Percentiles rank a stretch among this genome's conserved stretches.
phyloP scores from a whole-genome alignment of 53 echinoderm and acorn worm species.

The Glandiceps talaboti region DNA sequence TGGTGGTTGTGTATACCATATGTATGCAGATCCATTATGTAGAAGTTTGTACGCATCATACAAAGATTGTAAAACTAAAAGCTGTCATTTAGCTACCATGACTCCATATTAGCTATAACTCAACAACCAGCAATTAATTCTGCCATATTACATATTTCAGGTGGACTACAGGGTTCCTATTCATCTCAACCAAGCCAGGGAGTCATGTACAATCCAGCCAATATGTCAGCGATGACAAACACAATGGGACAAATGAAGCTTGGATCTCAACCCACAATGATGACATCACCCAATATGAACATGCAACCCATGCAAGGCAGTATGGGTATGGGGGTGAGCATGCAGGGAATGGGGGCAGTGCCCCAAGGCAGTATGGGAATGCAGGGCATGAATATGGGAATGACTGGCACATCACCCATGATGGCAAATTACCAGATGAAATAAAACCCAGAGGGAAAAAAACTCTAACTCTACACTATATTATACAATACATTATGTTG shows the following conservation, averaged over 20 bases:
- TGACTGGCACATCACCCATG: slow-evolving; percentile 37
- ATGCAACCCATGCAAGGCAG: slow-evolving; percentile 15
- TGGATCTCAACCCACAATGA: slow-evolving; percentile 19
- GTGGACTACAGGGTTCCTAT: slow-evolving; percentile 8
- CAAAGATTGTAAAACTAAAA: no score
- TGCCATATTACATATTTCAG: background rate
- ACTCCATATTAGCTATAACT: background rate
- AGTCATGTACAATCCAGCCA: background rate
- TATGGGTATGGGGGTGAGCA: slow-evolving; percentile 25
- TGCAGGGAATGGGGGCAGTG: slow-evolving; percentile 50
- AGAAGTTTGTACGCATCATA: no score
- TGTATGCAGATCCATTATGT: no score
- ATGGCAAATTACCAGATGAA: slow-evolving; percentile 16
- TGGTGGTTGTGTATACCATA: no score
- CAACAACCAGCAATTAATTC: no score
- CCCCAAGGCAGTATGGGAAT: slow-evolving; percentile 27
- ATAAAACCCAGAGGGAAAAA: no score
- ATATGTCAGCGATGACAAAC: background rate
- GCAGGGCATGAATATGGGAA: slow-evolving; percentile 29
- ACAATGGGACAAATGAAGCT: slow-evolving; percentile 79
- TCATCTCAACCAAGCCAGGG: slow-evolving; percentile 25
- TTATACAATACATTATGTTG: no score
- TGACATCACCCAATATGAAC: no score
- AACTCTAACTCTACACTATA: no score
- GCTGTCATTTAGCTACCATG: background rate